Base-by-base conservation (phyloP, 1,140 invertebrate genomes). In the Leptonema lineaticorne region DNA sequence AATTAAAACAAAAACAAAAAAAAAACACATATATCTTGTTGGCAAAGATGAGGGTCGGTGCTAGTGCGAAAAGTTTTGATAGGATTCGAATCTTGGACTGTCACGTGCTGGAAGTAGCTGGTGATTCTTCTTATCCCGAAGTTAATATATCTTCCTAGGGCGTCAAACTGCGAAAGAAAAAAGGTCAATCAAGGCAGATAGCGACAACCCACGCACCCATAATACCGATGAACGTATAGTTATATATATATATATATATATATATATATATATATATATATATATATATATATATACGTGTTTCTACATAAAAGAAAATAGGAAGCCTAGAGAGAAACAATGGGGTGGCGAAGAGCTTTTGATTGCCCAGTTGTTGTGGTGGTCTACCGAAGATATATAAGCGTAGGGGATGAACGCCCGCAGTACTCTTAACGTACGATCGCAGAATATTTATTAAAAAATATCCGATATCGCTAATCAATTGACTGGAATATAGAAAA, bases 101-200 rank as follows among this genome's bases (percentile, higher is more conserved):
- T 64, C 62, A 64, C 62, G 62, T 64, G 33, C 29, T 18, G 22
- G 14, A 33, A 30, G 29, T 62, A 9, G 24, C 24, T 1, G 5
- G 14, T 20, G 33, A 26, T 28, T 64, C 41, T 59, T 16, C 59
- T 64, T 64, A 64, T 64, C 45, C 62, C 24, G 27, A 46, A 70
- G 58, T 70, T 70, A 65, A 70, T 70, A 67, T 67, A 70, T 62
- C 69, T 70, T 70, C 46, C 57, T 41, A 37, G 60, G 69, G 65
- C 59, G 62, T 45, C 56, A 65, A 62, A 37, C 58, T 37, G 33
- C 30, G 48, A 70, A 67, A 71, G 59, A 64, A 71, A 71, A 70
- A 71, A 71, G 66, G 69, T 64, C 69, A 68, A 68, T 68, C 69
- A 71, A 68, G 62, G 56, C 58, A 63, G 59, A 71, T 60, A 68